A percentile compares a stretch with the other conserved stretches of the same genome.
Evolutionary conservation across 1,140 invertebrate species (phyloP).

Genomic region (Cydia strobilella): DNA sequence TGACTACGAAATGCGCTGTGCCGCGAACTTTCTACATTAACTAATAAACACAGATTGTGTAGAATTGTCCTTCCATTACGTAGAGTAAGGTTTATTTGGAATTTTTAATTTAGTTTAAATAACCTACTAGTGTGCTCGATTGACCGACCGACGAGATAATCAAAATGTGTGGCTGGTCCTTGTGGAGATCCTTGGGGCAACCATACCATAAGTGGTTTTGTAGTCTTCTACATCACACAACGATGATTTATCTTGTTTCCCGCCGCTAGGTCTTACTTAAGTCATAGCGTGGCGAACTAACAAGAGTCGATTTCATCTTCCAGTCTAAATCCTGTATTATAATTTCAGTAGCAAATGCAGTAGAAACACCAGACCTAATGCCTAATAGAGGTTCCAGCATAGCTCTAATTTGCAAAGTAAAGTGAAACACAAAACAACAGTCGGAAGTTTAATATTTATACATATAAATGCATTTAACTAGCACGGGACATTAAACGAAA

Average conservation of each 20-base stretch:
- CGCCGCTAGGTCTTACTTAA: no score
- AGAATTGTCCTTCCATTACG: not conserved
- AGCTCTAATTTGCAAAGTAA: not conserved
- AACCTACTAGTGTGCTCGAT: no score
- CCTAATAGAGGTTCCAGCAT: not conserved
- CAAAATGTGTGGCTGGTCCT: no score
- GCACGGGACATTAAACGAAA: constrained; percentile 14
- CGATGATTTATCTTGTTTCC: no score
- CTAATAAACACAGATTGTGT: not conserved
- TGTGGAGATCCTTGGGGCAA: no score
- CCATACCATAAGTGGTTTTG: no score
- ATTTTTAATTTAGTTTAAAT: no score
- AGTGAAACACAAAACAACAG: constrained; percentile 11
- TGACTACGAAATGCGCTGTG: not conserved
- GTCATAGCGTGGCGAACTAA: no score
- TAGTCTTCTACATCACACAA: no score
- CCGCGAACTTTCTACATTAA: not conserved
- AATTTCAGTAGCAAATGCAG: not conserved
- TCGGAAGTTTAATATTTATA: constrained; percentile 16
- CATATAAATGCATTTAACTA: constrained; percentile 14
- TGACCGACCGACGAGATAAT: no score
- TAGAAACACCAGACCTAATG: not conserved
- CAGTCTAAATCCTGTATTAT: not conserved
- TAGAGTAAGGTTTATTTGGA: not conserved
- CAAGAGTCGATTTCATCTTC: no score